Evolutionary conservation across 2,797 vertebrate genomes (phyloP).

Genomic region (Pipistrellus nathusii): DNA sequence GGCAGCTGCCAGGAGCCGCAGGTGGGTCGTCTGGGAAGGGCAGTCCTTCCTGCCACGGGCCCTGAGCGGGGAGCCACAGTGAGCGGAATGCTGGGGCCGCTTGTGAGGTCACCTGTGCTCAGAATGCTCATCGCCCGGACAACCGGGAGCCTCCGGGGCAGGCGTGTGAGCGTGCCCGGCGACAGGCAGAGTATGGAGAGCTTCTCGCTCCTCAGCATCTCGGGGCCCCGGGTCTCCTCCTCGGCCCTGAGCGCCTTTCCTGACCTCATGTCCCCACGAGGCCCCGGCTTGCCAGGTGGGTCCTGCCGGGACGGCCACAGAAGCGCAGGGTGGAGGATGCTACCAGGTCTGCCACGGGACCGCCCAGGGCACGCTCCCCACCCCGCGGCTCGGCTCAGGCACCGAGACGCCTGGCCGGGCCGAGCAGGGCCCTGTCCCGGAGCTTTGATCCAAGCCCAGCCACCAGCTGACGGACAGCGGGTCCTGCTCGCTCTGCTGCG

Average conservation of each 20-base stretch:
- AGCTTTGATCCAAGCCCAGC: background rate
- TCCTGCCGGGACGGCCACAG: background rate
- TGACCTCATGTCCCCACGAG: background rate
- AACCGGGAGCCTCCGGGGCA: background rate
- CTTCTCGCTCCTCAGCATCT: conserved; percentile 70
- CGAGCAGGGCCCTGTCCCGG: background rate
- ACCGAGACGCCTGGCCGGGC: background rate
- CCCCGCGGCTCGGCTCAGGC: background rate
- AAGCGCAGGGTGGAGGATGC: background rate
- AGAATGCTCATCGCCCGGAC: conserved; percentile 58
- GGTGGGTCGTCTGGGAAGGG: background rate
- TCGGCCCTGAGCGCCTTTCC: conserved; percentile 28
- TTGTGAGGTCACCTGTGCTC: conserved; percentile 64
- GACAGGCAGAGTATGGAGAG: conserved; percentile 66
- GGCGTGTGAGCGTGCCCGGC: background rate
- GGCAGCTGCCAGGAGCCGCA: background rate
- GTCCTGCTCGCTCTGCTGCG: background rate
- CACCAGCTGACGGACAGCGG: background rate
- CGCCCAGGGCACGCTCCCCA: background rate
- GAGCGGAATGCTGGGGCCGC: conserved; percentile 29
- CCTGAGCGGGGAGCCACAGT: background rate
- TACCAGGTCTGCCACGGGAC: background rate
- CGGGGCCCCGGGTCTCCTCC: background rate
- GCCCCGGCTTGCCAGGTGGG: conserved; percentile 73
- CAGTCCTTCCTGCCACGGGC: background rate